phyloP scores from a whole-genome alignment of 1,140 invertebrate genomes.

The Eufriesea mexicana region DNA sequence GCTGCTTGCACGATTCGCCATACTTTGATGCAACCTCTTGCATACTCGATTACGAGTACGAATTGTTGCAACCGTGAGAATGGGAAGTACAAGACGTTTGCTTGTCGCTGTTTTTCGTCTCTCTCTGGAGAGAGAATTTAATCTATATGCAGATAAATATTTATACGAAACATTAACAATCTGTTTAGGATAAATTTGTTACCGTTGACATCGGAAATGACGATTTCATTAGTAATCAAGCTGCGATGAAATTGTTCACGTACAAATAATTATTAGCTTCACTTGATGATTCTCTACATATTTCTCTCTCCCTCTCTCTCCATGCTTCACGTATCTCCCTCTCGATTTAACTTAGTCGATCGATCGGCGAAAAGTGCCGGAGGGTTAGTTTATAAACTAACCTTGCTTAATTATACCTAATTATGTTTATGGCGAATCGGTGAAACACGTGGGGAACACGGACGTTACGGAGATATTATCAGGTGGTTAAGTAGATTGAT shows the following conservation, averaged over 20 bases:
- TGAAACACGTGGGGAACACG: constrained; percentile 17
- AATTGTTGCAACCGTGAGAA: constrained; percentile 28
- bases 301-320: constrained; percentile 10
- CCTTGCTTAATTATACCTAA: constrained; percentile 50
- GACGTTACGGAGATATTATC: constrained; percentile 27
- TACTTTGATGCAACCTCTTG: neutral
- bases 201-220: constrained; percentile 67
- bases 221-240: constrained; percentile 77
- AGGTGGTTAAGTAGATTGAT: constrained; percentile 40
- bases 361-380: constrained; percentile 48
- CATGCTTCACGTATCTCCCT: neutral
- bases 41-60: constrained; percentile 44
- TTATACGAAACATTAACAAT: constrained; percentile 49
- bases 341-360: constrained; percentile 39
- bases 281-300: neutral
- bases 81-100: constrained; percentile 57
- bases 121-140: constrained; percentile 45
- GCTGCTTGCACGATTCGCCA: too few species aligned
- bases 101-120: neutral
- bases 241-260: constrained; percentile 65
- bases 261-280: constrained; percentile 70
- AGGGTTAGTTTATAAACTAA: constrained; percentile 57
- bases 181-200: neutral
- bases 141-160: constrained; percentile 1
- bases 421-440: constrained; percentile 43